Evolutionary conservation across 1,140 invertebrate genomes (phyloP).

Genomic region (Panonychus citri): DNA sequence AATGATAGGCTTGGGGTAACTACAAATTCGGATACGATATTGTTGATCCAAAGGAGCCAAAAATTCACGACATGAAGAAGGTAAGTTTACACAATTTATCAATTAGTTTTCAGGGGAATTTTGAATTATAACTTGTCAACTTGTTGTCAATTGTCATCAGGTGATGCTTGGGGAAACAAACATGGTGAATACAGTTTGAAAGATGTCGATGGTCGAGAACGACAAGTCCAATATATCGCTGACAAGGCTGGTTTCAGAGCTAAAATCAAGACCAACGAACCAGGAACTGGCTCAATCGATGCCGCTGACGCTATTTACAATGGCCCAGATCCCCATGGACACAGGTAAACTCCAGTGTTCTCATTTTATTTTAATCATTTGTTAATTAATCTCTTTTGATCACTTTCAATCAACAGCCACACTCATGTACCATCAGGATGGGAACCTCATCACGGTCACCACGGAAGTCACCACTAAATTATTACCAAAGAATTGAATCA

Average conservation of each 20-base stretch:
- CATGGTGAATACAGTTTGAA: constrained; percentile 7
- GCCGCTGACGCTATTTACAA: constrained; percentile 10
- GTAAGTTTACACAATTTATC: too few species aligned
- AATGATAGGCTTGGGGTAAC: constrained; percentile 4
- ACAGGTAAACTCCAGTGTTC: background rate
- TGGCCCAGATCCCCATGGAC: constrained; percentile 1
- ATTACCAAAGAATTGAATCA: too few species aligned
- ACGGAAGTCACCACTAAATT: background rate
- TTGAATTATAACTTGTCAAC: too few species aligned
- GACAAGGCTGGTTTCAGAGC: constrained; percentile 14
- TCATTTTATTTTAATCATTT: too few species aligned
- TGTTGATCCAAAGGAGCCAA: constrained; percentile 2
- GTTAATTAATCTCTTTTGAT: too few species aligned
- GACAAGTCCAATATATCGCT: constrained; percentile 13
- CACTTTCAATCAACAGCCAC: background rate
- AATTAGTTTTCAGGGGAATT: too few species aligned
- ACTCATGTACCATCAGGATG: background rate
- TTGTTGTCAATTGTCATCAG: too few species aligned
- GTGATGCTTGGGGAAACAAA: constrained; percentile 13
- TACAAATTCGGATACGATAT: constrained; percentile 11
- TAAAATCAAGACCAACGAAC: constrained; percentile 16
- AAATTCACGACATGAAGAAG: constrained; percentile 3
- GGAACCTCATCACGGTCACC: background rate
- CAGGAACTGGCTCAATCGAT: constrained; percentile 12
- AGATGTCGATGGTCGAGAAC: constrained; percentile 9